Base-by-base conservation (phyloP, 2,797 vertebrate species). In the Oreortyx pictus region DNA sequence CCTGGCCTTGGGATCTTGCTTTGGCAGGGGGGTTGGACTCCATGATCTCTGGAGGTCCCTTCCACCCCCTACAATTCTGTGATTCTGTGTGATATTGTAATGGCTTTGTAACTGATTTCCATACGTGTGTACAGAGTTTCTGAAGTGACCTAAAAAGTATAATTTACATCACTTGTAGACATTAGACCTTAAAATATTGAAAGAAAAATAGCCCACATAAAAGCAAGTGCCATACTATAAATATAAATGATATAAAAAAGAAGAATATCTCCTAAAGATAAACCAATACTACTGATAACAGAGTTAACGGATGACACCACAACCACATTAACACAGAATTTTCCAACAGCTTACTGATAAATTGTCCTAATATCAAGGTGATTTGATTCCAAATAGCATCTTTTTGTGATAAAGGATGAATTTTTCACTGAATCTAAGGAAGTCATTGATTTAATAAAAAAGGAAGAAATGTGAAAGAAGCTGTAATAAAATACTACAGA, bases 241-340 rank as follows among this genome's bases (percentile, higher is more conserved):
- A 76, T 85, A 68, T 3, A 87, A 37, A 68, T 87, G 44, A 50
- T 39, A 49, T 68, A 29, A 82, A 76, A 86, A 74, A 27, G 35
- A 85, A 82, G 27, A 72, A 52, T 27, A 52, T 52, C 27, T 52
- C 50, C 27, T 16, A 68, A 86, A 46, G 27, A 86, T 22, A 81
- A 95, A 78, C 86, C 82, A 75, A 64, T 91, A 57, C 5, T 86
- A 62, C 22, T 81, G 70, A 70, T 72, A 64, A 3, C 24, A 75
- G 33, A 89, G 75, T 76, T 83, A 94, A 92, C 78, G n/a, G 35
- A 83, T 43, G 31, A 74, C 62, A 92, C 18, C 19, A 33, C 13
- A 67, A 39, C 60, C 6, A 27, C 24, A 83, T 83, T 87, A 85
- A 60, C 6, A 84, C 27, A 72, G 12, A 59, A 66, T 76, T 85